Evolutionary conservation across 2,797 vertebrate genomes (phyloP), one percentile per base, ranked within the genome.

Genomic region (Triplophysa bombifrons): DNA sequence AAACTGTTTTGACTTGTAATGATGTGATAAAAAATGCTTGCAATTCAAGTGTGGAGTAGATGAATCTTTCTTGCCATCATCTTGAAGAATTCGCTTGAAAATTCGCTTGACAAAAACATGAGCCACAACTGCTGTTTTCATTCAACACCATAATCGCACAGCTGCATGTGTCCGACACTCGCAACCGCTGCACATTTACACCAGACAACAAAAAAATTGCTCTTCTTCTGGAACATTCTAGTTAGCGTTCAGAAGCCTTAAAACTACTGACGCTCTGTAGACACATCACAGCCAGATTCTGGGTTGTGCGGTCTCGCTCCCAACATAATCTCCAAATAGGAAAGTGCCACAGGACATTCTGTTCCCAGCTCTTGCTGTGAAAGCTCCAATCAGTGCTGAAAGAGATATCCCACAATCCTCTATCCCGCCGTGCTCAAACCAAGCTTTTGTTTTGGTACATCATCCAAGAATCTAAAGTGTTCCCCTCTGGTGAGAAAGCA

Each of bases 341-440:
- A 51, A 76, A 80, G 67, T 61, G 72, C 71, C 85, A 61, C 72
- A 84, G 87, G 81, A 91, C 86, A 80, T 88, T 89, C 88, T 91
- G 89, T 92, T 89, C 89, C 79, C 56, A 63, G 11, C 72, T 79
- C 72, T 48, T 75, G 61, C 82, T 83, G 72, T 61, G 66, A 85
- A 82, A 53, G 38, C 70, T 77, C 78, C 69, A 68, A 82, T 83
- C 82, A 74, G 65, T 3, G 6, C 72, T 74, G 77, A 76, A 73
- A 68, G 53, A 80, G 82, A 84, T 77, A 79, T 69, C 78, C 71
- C 75, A 76, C 65, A 72, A 79, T 82, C 44, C 75, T 76, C 74
- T 8, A 14, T 61, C 70, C 25, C 64, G 27, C 34, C 46, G 74
- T 10, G 10, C 41, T 61, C 76, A 70, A 63, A 71, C 76, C 30